These are phyloP conservation scores for Acleris literana DNA, from an alignment of 2,888 invertebrate species.

Conservation along the genomic window DNA sequence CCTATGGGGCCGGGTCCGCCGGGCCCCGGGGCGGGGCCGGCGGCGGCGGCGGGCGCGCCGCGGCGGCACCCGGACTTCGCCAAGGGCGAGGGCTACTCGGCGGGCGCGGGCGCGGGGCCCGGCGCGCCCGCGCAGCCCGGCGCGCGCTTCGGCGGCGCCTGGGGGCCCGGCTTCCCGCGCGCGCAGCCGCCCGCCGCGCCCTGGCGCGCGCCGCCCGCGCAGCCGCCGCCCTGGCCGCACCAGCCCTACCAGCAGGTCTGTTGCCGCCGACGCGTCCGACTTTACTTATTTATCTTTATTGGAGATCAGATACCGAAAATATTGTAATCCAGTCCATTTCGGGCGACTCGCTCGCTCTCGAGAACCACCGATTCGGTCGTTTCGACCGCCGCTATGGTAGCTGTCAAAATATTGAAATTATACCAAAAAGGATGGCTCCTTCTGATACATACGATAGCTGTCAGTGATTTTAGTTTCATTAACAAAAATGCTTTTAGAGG, in stretches of 20 bases:
- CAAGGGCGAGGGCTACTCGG: conserved; percentile 82
- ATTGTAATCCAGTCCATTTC: too few species aligned
- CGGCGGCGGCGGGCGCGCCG: conserved; percentile 84
- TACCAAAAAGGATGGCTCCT: too few species aligned
- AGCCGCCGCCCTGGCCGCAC: neutral
- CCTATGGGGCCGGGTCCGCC: conserved; percentile 76
- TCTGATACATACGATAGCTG: too few species aligned
- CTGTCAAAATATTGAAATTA: too few species aligned
- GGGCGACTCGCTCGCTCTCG: too few species aligned
- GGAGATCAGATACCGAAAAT: too few species aligned
- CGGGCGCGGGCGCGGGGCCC: conserved; percentile 58
- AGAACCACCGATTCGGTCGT: too few species aligned
- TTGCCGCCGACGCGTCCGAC: too few species aligned
- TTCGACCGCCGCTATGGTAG: too few species aligned
- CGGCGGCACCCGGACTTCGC: conserved; percentile 92
- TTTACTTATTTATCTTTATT: too few species aligned
- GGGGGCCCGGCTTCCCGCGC: conserved; percentile 65
- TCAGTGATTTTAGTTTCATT: too few species aligned
- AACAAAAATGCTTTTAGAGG: too few species aligned
- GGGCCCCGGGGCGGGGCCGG: conserved; percentile 46
- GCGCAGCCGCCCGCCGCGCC: conserved; percentile 60
- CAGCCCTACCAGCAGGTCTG: conserved; percentile 57
- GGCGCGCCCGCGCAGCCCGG: conserved; percentile 63
- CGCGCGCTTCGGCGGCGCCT: conserved; percentile 65
- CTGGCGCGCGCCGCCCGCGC: conserved; percentile 65